Conservation (phyloP, 2,113 vertebrate species). For the Bambusicola thoracicus region DNA sequence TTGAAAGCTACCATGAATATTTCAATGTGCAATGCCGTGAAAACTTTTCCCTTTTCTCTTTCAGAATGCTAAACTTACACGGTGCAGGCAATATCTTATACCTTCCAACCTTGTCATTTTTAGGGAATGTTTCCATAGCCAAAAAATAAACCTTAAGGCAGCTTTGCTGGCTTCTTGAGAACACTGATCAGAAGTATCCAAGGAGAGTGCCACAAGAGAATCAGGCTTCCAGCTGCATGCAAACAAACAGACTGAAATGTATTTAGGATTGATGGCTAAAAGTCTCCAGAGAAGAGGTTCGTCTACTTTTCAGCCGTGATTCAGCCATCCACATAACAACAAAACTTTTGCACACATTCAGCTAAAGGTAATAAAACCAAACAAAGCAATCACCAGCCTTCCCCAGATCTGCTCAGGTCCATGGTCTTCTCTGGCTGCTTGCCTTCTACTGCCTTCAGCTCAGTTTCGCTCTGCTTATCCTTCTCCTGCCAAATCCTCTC, state of each 20-base stretch:
- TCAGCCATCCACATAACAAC: not conserved
- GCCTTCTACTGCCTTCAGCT: not conserved
- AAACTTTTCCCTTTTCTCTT: not conserved
- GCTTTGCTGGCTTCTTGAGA: not conserved
- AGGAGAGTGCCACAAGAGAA: not conserved
- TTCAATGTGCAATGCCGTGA: not conserved
- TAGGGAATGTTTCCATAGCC: not conserved
- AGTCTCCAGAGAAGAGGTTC: not conserved
- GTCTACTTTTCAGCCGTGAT: not conserved
- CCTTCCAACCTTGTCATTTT: not conserved
- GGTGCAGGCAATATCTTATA: not conserved
- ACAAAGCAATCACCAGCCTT: not conserved
- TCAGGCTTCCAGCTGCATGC: not conserved
- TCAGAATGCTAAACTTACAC: not conserved
- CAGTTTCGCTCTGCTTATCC: not conserved
- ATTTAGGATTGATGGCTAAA: not conserved
- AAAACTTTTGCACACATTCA: not conserved
- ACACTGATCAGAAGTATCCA: not conserved
- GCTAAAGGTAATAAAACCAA: not conserved
- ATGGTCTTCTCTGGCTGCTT: not conserved
- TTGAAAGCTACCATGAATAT: not conserved
- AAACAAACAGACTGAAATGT: not conserved
- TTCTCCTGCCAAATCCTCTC: not conserved
- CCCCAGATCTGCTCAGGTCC: not conserved
- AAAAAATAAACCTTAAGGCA: not conserved